phyloP scores from a whole-genome alignment of 2,888 invertebrate genomes.

The Watsonalla cultraria region DNA sequence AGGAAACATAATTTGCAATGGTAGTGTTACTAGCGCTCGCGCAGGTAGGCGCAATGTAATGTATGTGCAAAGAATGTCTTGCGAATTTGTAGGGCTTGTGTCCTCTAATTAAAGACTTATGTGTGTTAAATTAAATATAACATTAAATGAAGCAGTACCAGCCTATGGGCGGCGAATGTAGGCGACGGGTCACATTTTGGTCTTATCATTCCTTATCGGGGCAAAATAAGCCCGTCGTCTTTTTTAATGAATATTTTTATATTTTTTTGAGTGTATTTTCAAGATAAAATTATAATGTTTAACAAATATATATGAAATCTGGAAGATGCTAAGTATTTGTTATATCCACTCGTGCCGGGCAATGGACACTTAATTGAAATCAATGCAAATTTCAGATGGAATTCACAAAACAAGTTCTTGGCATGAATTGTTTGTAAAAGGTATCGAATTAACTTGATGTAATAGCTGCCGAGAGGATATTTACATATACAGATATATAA shows the following conservation, averaged over 20 bases:
- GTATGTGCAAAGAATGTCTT: slow-evolving; percentile 13
- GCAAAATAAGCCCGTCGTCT: slow-evolving; percentile 41
- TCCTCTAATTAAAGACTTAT: slow-evolving; percentile 56
- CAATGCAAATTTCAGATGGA: too few species aligned
- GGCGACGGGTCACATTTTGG: slow-evolving; percentile 80
- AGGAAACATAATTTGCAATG: not conserved
- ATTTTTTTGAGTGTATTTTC: slow-evolving; percentile 30
- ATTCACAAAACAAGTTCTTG: too few species aligned
- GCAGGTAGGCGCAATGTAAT: slow-evolving; percentile 1
- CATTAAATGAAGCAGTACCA: slow-evolving; percentile 26
- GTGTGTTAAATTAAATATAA: slow-evolving; percentile 46
- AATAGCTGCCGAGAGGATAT: too few species aligned
- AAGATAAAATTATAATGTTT: slow-evolving; percentile 9
- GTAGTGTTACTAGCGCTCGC: not conserved
- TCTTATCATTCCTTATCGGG: slow-evolving; percentile 82
- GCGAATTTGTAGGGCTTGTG: slow-evolving; percentile 11
- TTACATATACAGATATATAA: too few species aligned
- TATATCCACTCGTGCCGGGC: too few species aligned
- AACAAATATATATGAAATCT: not conserved
- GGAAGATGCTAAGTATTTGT: too few species aligned
- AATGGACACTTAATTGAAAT: too few species aligned
- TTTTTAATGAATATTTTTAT: slow-evolving; percentile 43
- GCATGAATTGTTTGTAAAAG: too few species aligned
- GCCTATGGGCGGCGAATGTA: slow-evolving; percentile 34
- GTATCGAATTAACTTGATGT: too few species aligned